Percentiles rank a stretch among this genome's conserved stretches.
Conservation (phyloP, 2,888 invertebrate species). For the Danaus chrysippus region DNA sequence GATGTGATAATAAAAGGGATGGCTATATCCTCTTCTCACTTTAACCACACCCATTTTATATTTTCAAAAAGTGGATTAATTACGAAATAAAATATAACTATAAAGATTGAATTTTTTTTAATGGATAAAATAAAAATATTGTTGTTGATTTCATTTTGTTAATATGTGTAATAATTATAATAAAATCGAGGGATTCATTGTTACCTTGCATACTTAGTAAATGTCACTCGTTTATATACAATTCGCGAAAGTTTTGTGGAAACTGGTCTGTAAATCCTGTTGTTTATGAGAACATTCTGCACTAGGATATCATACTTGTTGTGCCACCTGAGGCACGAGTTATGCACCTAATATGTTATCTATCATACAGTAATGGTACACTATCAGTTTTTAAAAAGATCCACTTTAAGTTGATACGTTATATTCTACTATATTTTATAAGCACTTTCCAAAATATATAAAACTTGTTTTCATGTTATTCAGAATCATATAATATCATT, state of each 20-base stretch:
- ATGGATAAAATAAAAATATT: too few species aligned
- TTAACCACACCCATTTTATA: background rate
- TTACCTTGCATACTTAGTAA: slow-evolving; percentile 9
- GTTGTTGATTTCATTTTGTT: too few species aligned
- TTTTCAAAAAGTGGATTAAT: background rate
- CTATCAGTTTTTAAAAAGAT: slow-evolving; percentile 7
- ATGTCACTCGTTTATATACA: slow-evolving; percentile 41
- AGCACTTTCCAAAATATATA: background rate
- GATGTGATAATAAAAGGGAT: slow-evolving; percentile 40
- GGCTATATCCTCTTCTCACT: slow-evolving; percentile 16
- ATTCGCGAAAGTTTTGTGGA: slow-evolving; percentile 40
- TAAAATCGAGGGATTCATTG: background rate
- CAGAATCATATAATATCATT: background rate
- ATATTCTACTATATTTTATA: background rate
- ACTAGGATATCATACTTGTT: slow-evolving; percentile 26
- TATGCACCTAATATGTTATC: slow-evolving; percentile 22
- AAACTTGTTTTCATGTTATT: background rate
- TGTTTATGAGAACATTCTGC: slow-evolving; percentile 41
- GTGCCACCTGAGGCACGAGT: slow-evolving; percentile 29
- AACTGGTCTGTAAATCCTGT: slow-evolving; percentile 42
- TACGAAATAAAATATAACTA: background rate
- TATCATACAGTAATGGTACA: slow-evolving; percentile 13
- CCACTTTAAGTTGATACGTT: background rate
- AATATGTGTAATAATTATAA: too few species aligned
- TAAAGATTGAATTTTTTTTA: background rate